phyloP scores from a whole-genome alignment of 2,113 vertebrate species.

The Emydura subglobosa region DNA sequence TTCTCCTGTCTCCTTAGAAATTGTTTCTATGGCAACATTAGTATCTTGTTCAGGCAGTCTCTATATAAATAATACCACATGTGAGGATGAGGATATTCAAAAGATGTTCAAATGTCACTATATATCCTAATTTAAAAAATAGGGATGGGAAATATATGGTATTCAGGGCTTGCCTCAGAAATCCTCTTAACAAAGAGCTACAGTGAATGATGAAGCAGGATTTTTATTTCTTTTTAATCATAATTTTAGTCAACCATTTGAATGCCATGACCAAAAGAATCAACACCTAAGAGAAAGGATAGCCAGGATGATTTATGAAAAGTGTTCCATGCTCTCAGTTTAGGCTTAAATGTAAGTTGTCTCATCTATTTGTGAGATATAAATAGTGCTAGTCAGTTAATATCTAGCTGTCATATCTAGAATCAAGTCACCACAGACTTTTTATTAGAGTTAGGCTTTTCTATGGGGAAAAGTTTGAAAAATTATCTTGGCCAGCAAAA shows the following conservation, averaged over 20 bases:
- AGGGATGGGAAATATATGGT: constrained; percentile 13
- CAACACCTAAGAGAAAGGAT: neutral
- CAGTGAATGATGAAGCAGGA: neutral
- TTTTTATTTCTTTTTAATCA: constrained; percentile 32
- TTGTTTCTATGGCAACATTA: constrained; percentile 70
- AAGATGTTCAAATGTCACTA: constrained; percentile 17
- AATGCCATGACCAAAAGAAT: neutral
- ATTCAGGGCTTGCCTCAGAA: neutral
- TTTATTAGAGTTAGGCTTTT: neutral
- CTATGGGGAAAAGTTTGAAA: neutral
- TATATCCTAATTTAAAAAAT: constrained; percentile 18
- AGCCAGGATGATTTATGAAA: neutral
- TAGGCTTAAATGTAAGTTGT: neutral
- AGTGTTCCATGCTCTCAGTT: neutral
- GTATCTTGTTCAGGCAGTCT: constrained; percentile 29
- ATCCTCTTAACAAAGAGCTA: neutral
- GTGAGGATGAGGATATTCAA: constrained; percentile 12
- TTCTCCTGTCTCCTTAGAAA: constrained; percentile 65
- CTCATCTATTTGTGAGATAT: neutral
- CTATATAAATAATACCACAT: constrained; percentile 20
- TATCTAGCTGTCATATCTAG: neutral
- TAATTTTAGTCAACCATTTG: constrained; percentile 1
- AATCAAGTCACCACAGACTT: neutral
- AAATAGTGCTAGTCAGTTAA: neutral
- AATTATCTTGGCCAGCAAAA: neutral